Percentiles rank a stretch among this genome's conserved stretches.
Conservation (phyloP, 2,888 invertebrate genomes). For the Operophtera brumata region DNA sequence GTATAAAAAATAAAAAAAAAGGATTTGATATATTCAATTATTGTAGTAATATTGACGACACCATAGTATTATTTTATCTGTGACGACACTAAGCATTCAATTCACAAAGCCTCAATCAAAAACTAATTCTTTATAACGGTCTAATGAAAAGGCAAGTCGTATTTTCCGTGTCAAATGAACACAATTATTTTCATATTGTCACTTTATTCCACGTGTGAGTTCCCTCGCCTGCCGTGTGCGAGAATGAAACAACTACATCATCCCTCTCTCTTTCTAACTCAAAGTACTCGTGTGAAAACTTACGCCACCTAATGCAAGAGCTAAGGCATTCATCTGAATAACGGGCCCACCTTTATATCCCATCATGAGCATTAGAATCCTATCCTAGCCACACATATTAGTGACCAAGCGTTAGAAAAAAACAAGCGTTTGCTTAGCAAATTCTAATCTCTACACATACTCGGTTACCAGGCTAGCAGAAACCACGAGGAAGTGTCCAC, state of each 20-base stretch:
- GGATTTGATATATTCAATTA: too few species aligned
- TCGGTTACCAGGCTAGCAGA: slow-evolving; percentile 71
- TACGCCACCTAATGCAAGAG: slow-evolving; percentile 36
- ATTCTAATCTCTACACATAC: slow-evolving; percentile 81
- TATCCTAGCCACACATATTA: slow-evolving; percentile 36
- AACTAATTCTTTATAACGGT: slow-evolving; percentile 12
- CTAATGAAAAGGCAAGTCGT: slow-evolving; percentile 4
- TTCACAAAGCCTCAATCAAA: neutral
- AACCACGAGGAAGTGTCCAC: slow-evolving; percentile 57
- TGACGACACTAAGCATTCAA: neutral
- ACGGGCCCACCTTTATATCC: slow-evolving; percentile 25
- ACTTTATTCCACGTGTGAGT: slow-evolving; percentile 39
- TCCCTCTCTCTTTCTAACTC: slow-evolving; percentile 39
- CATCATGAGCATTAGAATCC: slow-evolving; percentile 32
- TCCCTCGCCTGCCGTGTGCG: slow-evolving; percentile 32
- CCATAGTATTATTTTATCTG: too few species aligned
- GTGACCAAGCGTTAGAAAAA: slow-evolving; percentile 69
- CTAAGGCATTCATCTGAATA: slow-evolving; percentile 46
- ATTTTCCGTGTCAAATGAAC: slow-evolving; percentile 28
- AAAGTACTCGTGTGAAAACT: slow-evolving; percentile 45
- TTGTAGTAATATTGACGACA: neutral
- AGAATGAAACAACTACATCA: slow-evolving; percentile 36
- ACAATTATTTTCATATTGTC: slow-evolving; percentile 37
- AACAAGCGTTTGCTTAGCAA: slow-evolving; percentile 76
- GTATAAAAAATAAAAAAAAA: too few species aligned